Conservation (phyloP, 2,888 invertebrate genomes). For the Laothoe populi region DNA sequence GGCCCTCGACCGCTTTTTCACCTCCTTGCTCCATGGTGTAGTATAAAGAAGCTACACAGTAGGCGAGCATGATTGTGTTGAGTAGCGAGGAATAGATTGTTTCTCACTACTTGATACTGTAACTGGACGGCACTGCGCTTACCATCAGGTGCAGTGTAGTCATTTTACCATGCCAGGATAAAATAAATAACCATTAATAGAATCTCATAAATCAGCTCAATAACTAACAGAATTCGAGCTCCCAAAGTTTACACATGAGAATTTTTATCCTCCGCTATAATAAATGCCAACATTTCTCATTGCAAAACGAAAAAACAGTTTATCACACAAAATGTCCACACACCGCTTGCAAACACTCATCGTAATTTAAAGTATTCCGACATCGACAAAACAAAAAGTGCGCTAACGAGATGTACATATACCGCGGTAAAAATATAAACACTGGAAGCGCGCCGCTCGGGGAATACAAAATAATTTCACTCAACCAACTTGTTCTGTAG, state of each 20-base stretch:
- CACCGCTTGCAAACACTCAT: conserved; percentile 26
- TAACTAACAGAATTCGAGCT: neutral
- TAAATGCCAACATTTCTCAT: neutral
- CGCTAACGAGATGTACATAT: conserved; percentile 36
- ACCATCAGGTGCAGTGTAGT: too few relatives aligned
- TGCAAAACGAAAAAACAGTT: neutral
- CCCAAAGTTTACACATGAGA: neutral
- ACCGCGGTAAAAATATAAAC: conserved; percentile 7
- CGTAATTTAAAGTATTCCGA: conserved; percentile 38
- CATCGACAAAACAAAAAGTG: conserved; percentile 41
- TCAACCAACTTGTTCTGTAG: neutral
- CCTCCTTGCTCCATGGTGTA: too few relatives aligned
- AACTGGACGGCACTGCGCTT: too few relatives aligned
- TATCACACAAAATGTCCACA: conserved; percentile 6
- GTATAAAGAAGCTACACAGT: too few relatives aligned
- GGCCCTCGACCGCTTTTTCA: too few relatives aligned
- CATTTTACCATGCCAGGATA: too few relatives aligned
- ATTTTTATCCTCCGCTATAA: neutral
- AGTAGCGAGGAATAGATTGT: too few relatives aligned
- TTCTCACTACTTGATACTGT: too few relatives aligned
- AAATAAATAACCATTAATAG: too few relatives aligned
- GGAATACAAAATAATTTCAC: conserved; percentile 15
- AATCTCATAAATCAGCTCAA: too few relatives aligned
- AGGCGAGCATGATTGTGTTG: too few relatives aligned
- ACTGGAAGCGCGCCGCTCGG: neutral